These are phyloP conservation scores for Procapra przewalskii DNA, from an alignment of 2,113 vertebrate genomes.

Conservation along the genomic window DNA sequence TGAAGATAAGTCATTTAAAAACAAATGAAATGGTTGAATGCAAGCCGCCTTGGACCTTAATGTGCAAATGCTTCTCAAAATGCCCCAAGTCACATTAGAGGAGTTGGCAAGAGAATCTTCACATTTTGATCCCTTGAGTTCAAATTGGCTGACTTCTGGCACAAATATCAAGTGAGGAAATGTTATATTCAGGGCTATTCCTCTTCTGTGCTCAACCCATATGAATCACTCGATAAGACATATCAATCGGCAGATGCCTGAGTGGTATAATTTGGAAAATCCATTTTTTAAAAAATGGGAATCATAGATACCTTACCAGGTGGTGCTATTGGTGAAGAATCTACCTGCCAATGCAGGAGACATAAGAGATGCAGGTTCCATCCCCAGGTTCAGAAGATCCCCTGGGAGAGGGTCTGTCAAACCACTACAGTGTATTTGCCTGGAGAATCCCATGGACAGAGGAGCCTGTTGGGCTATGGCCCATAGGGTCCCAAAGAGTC, in stretches of 20 bases:
- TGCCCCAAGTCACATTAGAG: background rate
- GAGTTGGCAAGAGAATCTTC: background rate
- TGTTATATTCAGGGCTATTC: background rate
- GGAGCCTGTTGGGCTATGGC: too few relatives aligned
- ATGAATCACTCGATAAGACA: background rate
- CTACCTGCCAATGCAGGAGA: too few relatives aligned
- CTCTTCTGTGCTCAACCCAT: background rate
- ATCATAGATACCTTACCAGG: too few relatives aligned
- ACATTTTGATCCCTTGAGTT: background rate
- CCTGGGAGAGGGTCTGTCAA: too few relatives aligned
- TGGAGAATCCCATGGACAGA: too few relatives aligned
- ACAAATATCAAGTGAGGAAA: background rate
- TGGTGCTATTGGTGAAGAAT: too few relatives aligned
- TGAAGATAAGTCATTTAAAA: constrained; percentile 23
- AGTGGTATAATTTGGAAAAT: background rate
- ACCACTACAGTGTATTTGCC: too few relatives aligned
- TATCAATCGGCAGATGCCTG: background rate
- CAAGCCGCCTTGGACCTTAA: background rate
- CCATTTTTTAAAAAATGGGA: background rate
- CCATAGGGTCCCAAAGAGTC: too few relatives aligned
- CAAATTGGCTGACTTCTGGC: background rate
- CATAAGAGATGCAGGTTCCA: too few relatives aligned
- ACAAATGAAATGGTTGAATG: background rate
- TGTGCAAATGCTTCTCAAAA: background rate
- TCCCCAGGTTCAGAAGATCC: too few relatives aligned